Conservation (phyloP, 2,888 invertebrate genomes). For the Epistrophella euchroma region DNA sequence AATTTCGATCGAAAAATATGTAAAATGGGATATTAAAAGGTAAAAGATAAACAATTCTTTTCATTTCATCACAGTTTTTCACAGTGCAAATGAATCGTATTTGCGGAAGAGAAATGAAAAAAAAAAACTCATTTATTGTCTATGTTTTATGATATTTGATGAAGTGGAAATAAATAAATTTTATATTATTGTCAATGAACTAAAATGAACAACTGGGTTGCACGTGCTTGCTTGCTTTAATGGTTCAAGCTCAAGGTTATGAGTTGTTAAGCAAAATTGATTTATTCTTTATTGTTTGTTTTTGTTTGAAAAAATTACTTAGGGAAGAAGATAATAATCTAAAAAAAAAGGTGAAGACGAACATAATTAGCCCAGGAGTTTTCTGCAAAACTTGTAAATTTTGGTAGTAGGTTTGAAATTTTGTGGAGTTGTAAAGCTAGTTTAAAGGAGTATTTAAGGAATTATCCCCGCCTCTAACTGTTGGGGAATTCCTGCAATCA, state of each 20-base stretch:
- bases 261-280: not conserved
- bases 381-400: too few relatives aligned
- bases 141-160: constrained; percentile 31
- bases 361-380: too few relatives aligned
- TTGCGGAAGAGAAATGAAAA: not conserved
- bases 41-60: constrained; percentile 16
- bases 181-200: not conserved
- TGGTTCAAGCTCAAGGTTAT: not conserved
- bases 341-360: too few relatives aligned
- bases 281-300: too few relatives aligned
- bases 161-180: constrained; percentile 31
- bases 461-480: too few relatives aligned
- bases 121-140: constrained; percentile 7
- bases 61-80: constrained; percentile 6
- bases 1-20: constrained; percentile 61
- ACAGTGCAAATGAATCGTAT: constrained; percentile 22
- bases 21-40: constrained; percentile 48
- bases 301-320: too few relatives aligned
- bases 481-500: too few relatives aligned
- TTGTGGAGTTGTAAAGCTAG: too few relatives aligned
- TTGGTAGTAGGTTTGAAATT: too few relatives aligned
- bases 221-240: not conserved
- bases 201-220: not conserved
- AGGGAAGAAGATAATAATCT: too few relatives aligned
- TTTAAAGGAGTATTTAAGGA: too few relatives aligned